Conservation (phyloP, 2,113 vertebrate genomes). For the Sapayoa aenigma region DNA sequence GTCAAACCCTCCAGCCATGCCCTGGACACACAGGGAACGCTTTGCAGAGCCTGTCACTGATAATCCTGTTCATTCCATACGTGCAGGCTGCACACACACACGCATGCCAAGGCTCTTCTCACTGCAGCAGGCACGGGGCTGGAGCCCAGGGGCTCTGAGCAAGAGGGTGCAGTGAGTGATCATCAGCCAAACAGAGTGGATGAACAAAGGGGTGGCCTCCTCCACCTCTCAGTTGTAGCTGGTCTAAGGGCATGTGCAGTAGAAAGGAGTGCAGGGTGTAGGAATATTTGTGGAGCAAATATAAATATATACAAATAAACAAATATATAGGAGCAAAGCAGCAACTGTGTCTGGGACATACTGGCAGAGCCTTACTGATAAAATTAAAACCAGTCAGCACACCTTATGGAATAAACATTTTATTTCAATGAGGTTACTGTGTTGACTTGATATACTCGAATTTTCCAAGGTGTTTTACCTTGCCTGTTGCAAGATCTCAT, state of each 20-base stretch:
- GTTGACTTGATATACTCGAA: neutral
- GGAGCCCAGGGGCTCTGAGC: neutral
- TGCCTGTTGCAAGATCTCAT: neutral
- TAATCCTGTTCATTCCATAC: neutral
- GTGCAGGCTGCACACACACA: neutral
- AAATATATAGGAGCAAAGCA: neutral
- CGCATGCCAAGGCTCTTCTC: neutral
- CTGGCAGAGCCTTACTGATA: neutral
- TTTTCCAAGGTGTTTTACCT: neutral
- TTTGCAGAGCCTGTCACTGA: neutral
- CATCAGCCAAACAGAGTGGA: too few relatives aligned
- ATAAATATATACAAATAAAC: too few relatives aligned
- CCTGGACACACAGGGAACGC: accelerated
- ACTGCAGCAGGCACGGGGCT: accelerated
- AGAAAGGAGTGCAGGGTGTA: neutral
- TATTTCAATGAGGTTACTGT: neutral
- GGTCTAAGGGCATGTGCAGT: neutral
- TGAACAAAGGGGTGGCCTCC: accelerated
- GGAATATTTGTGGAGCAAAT: neutral
- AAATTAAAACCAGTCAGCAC: neutral
- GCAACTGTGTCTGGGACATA: neutral
- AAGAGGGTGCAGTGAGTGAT: accelerated
- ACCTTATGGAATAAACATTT: neutral
- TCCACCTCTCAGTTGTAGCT: too few relatives aligned
- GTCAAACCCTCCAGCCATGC: neutral